phyloP scores from a whole-genome alignment of 2,113 vertebrate genomes.

The Pyxicephalus adspersus region DNA sequence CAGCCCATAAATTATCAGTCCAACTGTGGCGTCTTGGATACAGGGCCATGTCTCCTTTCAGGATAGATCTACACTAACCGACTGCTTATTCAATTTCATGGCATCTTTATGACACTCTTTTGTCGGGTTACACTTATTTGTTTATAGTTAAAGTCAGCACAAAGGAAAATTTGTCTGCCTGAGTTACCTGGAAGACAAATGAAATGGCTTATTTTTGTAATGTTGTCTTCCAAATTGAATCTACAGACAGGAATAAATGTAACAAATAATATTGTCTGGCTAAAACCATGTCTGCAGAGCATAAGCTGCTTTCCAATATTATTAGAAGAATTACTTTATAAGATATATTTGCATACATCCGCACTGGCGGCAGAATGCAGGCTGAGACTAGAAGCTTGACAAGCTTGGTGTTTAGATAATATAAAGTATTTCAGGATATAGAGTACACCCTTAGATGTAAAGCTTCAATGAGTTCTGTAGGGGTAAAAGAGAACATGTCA shows the following conservation, averaged over 20 bases:
- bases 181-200: not conserved
- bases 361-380: no score
- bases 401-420: no score
- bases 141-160: conserved; percentile 6
- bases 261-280: conserved; percentile 11
- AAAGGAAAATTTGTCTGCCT: not conserved
- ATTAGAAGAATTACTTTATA: conserved; percentile 10
- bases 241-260: not conserved
- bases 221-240: conserved; percentile 25
- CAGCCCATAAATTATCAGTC: conserved; percentile 60
- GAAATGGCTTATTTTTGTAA: conserved; percentile 10
- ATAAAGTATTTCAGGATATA: no score
- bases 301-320: not conserved
- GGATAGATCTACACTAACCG: conserved; percentile 22
- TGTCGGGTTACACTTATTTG: conserved; percentile 2
- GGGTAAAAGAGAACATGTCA: no score
- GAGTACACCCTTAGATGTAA: no score
- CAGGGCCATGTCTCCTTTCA: conserved; percentile 10
- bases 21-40: conserved; percentile 33
- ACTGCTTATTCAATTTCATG: conserved; percentile 38
- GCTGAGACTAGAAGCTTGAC: no score
- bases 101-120: conserved; percentile 37
- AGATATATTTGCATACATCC: conserved; percentile 22
- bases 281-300: conserved; percentile 12
- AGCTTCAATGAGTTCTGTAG: no score